Evolutionary conservation across 2,113 vertebrate species (phyloP).

Genomic region (Sula dactylatra): DNA sequence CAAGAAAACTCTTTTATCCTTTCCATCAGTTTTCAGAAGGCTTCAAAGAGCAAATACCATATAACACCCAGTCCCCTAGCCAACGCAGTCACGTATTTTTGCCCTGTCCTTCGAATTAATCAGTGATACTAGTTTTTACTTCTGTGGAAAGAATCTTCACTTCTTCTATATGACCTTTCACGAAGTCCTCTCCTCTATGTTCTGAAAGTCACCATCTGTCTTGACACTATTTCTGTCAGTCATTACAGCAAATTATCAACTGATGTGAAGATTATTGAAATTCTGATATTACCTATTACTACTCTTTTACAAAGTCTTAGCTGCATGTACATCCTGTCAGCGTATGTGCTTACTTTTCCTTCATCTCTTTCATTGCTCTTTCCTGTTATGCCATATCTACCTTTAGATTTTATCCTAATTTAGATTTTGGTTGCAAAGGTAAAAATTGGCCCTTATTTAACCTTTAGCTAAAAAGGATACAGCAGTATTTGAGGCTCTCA

Average conservation of each 20-base stretch:
- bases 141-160: neutral
- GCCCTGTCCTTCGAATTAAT: neutral
- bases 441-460: neutral
- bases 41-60: neutral
- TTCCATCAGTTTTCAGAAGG: neutral
- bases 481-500: neutral
- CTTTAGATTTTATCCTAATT: neutral
- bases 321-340: neutral
- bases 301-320: neutral
- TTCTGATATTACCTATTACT: neutral
- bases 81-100: neutral
- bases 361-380: neutral
- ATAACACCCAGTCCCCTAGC: neutral
- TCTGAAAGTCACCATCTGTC: neutral
- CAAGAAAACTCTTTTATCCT: neutral
- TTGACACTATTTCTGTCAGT: neutral
- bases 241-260: neutral
- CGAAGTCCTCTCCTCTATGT: neutral
- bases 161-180: neutral
- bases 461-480: neutral
- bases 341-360: neutral
- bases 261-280: neutral
- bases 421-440: neutral
- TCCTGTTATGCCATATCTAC: neutral
- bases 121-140: neutral